Conservation (phyloP, 2,888 invertebrate genomes). For the Siphonodentalium dalli region DNA sequence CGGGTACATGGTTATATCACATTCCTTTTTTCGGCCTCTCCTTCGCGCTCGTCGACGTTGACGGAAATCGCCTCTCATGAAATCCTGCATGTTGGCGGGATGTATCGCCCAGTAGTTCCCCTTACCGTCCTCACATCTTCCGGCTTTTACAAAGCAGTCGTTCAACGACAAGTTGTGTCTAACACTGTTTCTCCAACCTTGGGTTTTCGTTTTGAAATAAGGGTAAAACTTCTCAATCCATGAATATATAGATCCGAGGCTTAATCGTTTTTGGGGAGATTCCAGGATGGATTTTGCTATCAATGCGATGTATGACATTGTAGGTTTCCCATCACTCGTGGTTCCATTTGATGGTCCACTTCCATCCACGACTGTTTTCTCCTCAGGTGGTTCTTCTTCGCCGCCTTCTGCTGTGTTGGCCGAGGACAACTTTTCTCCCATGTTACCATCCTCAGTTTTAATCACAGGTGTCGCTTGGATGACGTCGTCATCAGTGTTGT, state of each 20-base stretch:
- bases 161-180: slow-evolving; percentile 62
- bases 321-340: slow-evolving; percentile 58
- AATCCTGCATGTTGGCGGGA: slow-evolving; percentile 59
- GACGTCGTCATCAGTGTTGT: too few relatives aligned
- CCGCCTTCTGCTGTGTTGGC: too few relatives aligned
- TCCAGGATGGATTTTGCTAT: slow-evolving; percentile 62
- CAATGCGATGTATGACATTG: slow-evolving; percentile 61
- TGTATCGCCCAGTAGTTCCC: slow-evolving; percentile 63
- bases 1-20: slow-evolving; percentile 50
- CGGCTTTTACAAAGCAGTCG: slow-evolving; percentile 61
- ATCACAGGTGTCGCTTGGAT: too few relatives aligned
- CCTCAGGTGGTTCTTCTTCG: too few relatives aligned
- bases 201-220: slow-evolving; percentile 57
- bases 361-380: too few relatives aligned
- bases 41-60: slow-evolving; percentile 52
- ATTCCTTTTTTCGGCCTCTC: slow-evolving; percentile 52
- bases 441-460: too few relatives aligned
- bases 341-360: too few relatives aligned
- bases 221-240: slow-evolving; percentile 62
- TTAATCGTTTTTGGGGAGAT: slow-evolving; percentile 52
- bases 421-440: too few relatives aligned
- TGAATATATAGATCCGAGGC: slow-evolving; percentile 61
- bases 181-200: slow-evolving; percentile 62
- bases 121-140: slow-evolving; percentile 57
- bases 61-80: slow-evolving; percentile 58